Base-by-base conservation (phyloP, 2,797 vertebrate genomes). In the Phoxinus dragarum region DNA sequence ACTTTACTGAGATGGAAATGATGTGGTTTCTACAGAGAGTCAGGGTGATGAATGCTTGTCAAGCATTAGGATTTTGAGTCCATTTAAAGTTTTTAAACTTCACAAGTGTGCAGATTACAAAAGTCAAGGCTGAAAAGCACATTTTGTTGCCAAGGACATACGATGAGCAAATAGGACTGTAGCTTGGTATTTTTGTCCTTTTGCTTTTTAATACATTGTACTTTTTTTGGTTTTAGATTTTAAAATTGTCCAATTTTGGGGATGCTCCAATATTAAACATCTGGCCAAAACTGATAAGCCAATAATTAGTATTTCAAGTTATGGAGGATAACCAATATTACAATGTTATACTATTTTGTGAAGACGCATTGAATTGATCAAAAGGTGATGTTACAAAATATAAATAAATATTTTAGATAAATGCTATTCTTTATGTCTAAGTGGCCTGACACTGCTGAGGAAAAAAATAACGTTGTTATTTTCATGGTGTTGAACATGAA, bases 1-100 rank as follows among this genome's bases (percentile, higher is more conserved):
- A 59, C 49, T 84, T 84, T 79, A 79, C 66, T 84, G 66, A 71
- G 74, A 84, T 84, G 83, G 40, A 84, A 84, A 84, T 84, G 0
- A 42, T 71, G 83, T 59, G 83, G 83, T 84, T 79, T 79, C 12
- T 34, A 69, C 74, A 44, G 40, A 44, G 66, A 77, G 66, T 78
- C 8, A 61, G 17, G 19, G 6, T n/a, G 49, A 71, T 78, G 49
- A 54, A n/a, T 27, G 12, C 49, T 59, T 16, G 47, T 68, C 64
- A 84, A 84, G 38, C 14, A 69, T 69, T 84, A 47, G 14, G 14
- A 56, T 42, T 27, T 10, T 6, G 17, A 69, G 66, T 31, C 66
- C 38, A 78, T 67, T 68, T 8, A n/a, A 84, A 69, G 3, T 77
- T 77, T 42, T 67, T 34, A 31, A 44, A 69, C 61, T 75, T 83